Percentiles rank a stretch among this genome's conserved stretches.
Conservation (phyloP, 2,113 vertebrate species). For the Orycteropus afer region DNA sequence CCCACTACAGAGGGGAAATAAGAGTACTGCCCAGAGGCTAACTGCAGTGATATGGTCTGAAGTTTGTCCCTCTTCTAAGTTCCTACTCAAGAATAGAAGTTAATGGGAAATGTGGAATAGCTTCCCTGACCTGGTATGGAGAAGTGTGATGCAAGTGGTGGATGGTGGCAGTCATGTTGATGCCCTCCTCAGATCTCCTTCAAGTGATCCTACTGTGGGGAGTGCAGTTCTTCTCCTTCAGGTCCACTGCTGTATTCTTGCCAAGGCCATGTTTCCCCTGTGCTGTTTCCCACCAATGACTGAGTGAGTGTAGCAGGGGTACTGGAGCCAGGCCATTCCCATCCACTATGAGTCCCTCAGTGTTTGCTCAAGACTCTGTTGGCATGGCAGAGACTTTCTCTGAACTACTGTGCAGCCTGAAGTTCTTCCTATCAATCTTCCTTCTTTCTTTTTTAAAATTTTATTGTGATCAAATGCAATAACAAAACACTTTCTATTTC, state of each 20-base stretch:
- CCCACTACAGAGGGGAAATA: background rate
- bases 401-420: background rate
- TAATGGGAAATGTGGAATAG: background rate
- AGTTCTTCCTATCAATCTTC: background rate
- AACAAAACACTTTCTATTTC: background rate
- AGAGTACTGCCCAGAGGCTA: background rate
- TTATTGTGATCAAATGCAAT: too few species aligned
- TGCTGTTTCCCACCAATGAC: background rate
- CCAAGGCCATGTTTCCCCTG: too few species aligned
- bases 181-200: background rate
- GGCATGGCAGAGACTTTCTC: background rate
- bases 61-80: background rate
- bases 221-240: rapidly evolving
- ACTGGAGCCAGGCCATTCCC: background rate
- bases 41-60: background rate
- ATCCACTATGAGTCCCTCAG: background rate
- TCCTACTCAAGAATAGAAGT: background rate
- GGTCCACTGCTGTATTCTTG: too few species aligned
- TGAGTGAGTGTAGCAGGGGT: rapidly evolving
- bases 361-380: background rate
- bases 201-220: background rate
- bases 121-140: background rate
- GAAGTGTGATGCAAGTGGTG: background rate
- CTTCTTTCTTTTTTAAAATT: too few species aligned
- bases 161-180: background rate